Evolutionary conservation across 2,888 invertebrate genomes (phyloP).

Genomic region (Nemotelus nigrinus): DNA sequence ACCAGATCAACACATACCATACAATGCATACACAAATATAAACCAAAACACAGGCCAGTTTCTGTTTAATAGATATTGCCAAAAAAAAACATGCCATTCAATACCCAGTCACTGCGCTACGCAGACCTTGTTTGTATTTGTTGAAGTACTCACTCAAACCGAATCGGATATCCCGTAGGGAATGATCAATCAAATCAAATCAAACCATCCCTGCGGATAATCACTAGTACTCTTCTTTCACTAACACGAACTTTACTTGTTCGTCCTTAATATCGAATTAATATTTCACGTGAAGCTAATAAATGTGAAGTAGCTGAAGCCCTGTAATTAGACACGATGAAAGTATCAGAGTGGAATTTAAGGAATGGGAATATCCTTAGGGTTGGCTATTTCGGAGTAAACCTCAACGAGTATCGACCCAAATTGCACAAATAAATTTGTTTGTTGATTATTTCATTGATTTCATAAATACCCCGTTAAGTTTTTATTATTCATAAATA

Average conservation of each 20-base stretch:
- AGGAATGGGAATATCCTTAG: background rate
- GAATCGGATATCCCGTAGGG: constrained; percentile 59
- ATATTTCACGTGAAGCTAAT: constrained; percentile 39
- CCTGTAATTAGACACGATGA: constrained; percentile 39
- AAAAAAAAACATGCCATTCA: too few species aligned
- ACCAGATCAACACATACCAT: too few species aligned
- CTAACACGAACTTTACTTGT: constrained; percentile 18
- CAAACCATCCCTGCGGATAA: constrained; percentile 37
- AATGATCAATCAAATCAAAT: constrained; percentile 64
- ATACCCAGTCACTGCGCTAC: too few species aligned
- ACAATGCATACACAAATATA: too few species aligned
- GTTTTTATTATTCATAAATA: too few species aligned
- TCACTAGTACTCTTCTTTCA: constrained; percentile 27
- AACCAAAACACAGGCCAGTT: too few species aligned
- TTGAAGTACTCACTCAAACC: background rate
- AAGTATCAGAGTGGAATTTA: constrained; percentile 18
- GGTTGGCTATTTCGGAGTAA: background rate
- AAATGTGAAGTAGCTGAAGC: constrained; percentile 39
- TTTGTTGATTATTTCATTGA: background rate
- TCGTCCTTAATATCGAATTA: constrained; percentile 36
- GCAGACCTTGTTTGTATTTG: background rate
- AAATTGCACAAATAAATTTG: background rate
- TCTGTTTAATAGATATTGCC: too few species aligned
- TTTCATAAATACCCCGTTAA: too few species aligned
- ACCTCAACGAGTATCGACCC: too few species aligned